A percentile compares a stretch with the other conserved stretches of the same genome.
phyloP scores from a whole-genome alignment of 2,888 invertebrate genomes.

The Leptothorax acervorum region DNA sequence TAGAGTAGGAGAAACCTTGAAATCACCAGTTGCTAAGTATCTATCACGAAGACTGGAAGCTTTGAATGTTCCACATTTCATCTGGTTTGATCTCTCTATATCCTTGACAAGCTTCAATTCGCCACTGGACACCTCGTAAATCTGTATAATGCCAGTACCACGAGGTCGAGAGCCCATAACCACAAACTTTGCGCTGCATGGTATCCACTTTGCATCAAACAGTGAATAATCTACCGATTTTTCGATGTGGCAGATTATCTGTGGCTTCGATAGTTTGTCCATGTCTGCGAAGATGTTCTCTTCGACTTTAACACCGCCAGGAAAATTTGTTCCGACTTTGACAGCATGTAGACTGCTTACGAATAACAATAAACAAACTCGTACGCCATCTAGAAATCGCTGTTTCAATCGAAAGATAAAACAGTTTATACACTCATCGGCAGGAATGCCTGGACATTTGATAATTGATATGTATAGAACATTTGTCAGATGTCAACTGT shows the following conservation, averaged over 20 bases:
- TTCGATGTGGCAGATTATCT: constrained; percentile 95
- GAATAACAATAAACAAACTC: constrained; percentile 72
- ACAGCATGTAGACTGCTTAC: constrained; percentile 14
- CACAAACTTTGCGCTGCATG: constrained; percentile 97
- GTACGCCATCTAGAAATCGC: constrained; percentile 49
- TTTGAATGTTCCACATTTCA: constrained; percentile 97
- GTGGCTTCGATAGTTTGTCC: constrained; percentile 92
- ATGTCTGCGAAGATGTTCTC: constrained; percentile 72
- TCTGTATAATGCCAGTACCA: constrained; percentile 94
- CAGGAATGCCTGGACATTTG: no score
- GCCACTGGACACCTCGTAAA: constrained; percentile 92
- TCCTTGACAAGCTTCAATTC: constrained; percentile 91
- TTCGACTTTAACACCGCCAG: not conserved
- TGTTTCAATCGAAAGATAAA: not conserved
- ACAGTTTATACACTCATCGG: no score
- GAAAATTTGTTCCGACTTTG: not conserved
- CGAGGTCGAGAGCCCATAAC: constrained; percentile 94
- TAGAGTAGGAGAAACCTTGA: constrained; percentile 84
- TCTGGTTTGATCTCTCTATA: constrained; percentile 92
- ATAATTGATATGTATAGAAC: no score
- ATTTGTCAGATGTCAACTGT: no score
- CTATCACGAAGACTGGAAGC: constrained; percentile 93
- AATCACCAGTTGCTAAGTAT: constrained; percentile 96
- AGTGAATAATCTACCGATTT: constrained; percentile 93
- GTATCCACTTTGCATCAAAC: constrained; percentile 98